A percentile compares a stretch with the other conserved stretches of the same genome.
Evolutionary conservation across 2,797 vertebrate genomes (phyloP).

Genomic region (Oreochromis grahami): DNA sequence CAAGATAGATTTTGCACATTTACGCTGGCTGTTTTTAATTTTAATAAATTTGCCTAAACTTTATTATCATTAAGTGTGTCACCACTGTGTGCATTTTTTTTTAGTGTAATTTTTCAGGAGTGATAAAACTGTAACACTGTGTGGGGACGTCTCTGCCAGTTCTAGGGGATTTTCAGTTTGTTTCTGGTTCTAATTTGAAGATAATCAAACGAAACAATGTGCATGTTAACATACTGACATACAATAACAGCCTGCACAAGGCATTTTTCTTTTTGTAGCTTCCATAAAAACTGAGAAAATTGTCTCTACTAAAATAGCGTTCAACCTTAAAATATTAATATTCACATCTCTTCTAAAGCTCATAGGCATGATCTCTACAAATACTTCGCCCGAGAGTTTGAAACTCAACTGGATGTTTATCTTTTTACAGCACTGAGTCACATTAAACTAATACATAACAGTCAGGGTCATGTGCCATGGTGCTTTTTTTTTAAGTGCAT

Average conservation of each 20-base stretch:
- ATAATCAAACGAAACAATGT: neutral
- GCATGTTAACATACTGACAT: slow-evolving; percentile 1
- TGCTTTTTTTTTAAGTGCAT: slow-evolving; percentile 67
- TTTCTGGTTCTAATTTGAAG: neutral
- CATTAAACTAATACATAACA: slow-evolving; percentile 19
- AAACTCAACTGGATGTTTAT: neutral
- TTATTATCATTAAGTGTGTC: neutral
- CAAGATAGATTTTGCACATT: neutral
- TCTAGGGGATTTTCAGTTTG: neutral
- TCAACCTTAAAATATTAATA: slow-evolving; percentile 3
- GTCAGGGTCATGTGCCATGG: slow-evolving; percentile 25
- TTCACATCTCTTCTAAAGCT: slow-evolving; percentile 29
- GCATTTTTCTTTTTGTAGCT: slow-evolving; percentile 9
- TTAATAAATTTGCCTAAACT: neutral
- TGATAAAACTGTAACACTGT: neutral
- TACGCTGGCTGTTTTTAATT: neutral
- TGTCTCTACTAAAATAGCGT: neutral
- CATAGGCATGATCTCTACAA: slow-evolving; percentile 25
- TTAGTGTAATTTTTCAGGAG: neutral
- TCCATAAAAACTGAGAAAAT: slow-evolving; percentile 8
- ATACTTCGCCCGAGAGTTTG: slow-evolving; percentile 3
- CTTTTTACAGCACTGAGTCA: neutral
- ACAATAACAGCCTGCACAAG: slow-evolving; percentile 33
- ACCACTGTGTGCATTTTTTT: neutral
- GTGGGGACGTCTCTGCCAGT: neutral